phyloP scores from a whole-genome alignment of 2,113 vertebrate genomes.

The Marcusenius ussheri region DNA sequence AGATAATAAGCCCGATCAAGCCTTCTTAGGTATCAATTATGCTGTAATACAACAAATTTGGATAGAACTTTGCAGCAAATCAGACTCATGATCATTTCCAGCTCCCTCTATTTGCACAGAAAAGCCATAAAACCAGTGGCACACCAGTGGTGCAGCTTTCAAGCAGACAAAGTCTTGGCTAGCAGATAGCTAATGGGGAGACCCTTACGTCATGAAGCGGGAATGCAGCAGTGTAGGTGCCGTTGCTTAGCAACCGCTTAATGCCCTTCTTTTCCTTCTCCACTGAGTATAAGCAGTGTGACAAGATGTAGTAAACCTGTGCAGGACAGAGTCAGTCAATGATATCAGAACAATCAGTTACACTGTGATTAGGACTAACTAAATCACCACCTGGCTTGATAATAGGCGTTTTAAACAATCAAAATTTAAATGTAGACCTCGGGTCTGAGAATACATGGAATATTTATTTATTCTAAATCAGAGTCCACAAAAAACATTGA shows the following conservation, averaged over 20 bases:
- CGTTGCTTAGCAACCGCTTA: conserved; percentile 81
- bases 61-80: not conserved
- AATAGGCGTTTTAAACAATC: not conserved
- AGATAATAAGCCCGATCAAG: not conserved
- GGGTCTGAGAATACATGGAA: not conserved
- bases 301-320: conserved; percentile 91
- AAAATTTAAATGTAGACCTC: not conserved
- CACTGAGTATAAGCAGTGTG: conserved; percentile 77
- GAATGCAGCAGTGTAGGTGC: conserved; percentile 81
- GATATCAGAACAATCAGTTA: no score
- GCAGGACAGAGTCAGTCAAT: conserved; percentile 27
- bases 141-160: not conserved
- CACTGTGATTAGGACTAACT: no score
- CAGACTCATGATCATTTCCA: not conserved
- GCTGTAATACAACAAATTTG: not conserved
- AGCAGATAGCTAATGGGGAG: not conserved
- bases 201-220: conserved; percentile 87
- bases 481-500: not conserved
- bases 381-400: not conserved
- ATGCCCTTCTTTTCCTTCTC: conserved; percentile 84
- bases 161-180: not conserved
- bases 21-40: not conserved
- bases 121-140: not conserved
- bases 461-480: not conserved
- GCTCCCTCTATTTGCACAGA: not conserved